phyloP scores from a whole-genome alignment of 2,113 vertebrate genomes.

The Panurus biarmicus region DNA sequence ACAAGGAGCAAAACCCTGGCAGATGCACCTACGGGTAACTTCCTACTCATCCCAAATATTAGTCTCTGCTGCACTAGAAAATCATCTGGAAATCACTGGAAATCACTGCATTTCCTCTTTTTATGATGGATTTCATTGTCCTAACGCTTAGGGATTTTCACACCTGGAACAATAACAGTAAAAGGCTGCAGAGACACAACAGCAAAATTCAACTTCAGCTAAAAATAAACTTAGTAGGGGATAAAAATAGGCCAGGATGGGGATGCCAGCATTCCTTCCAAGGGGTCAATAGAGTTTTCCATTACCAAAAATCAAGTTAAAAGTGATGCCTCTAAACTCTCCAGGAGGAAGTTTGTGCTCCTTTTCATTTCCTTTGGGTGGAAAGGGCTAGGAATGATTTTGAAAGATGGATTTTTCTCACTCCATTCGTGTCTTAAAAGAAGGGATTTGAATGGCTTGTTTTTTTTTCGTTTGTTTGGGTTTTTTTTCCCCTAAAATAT shows the following conservation, averaged over 20 bases:
- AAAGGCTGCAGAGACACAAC: background rate
- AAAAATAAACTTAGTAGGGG: background rate
- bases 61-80: background rate
- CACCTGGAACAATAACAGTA: background rate
- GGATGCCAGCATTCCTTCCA: background rate
- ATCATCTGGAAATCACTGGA: background rate
- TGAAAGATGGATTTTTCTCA: background rate
- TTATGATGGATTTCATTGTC: fast-evolving
- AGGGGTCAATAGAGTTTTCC: background rate
- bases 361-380: background rate
- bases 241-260: background rate
- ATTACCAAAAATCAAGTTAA: background rate
- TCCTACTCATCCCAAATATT: too few species aligned
- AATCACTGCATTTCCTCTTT: background rate
- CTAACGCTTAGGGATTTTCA: background rate
- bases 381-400: background rate
- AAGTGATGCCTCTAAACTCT: background rate
- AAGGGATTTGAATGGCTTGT: background rate
- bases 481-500: background rate
- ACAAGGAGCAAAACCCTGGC: fast-evolving
- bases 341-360: background rate
- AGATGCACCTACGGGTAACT: background rate
- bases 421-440: background rate
- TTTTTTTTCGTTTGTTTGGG: too few species aligned
- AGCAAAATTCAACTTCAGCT: background rate